These are phyloP conservation scores for Setophaga coronata DNA, from an alignment of 2,113 vertebrate species.

Conservation along the genomic window DNA sequence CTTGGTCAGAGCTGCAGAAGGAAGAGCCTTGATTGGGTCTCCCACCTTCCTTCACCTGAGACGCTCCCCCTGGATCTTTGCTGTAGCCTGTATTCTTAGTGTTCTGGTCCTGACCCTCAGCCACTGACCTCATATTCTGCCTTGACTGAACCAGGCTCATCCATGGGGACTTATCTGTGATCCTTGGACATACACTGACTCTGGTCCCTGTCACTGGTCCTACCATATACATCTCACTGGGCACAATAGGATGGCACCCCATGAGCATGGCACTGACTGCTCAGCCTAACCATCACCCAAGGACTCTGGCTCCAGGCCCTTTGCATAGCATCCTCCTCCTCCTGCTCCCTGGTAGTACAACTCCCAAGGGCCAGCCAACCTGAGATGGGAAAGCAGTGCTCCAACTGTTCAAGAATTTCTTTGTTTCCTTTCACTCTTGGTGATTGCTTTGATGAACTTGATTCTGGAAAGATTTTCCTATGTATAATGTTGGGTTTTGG, in stretches of 20 bases:
- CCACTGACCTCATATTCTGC: background rate
- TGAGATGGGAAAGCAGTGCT: background rate
- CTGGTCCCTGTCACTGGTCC: background rate
- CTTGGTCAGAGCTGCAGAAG: background rate
- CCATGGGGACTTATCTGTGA: background rate
- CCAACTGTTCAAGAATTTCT: background rate
- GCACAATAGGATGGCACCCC: background rate
- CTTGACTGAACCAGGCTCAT: background rate
- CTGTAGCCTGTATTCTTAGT: background rate
- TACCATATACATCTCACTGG: background rate
- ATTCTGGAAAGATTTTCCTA: background rate
- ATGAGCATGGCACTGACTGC: background rate
- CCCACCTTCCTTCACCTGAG: background rate
- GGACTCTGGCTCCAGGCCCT: background rate
- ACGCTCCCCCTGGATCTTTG: rapidly evolving
- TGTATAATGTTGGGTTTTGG: background rate
- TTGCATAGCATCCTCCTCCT: background rate
- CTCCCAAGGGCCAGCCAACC: background rate
- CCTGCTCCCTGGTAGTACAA: background rate
- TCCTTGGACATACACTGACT: background rate
- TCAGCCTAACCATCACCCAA: background rate
- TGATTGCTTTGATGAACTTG: background rate
- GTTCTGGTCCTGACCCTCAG: background rate
- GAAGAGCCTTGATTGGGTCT: rapidly evolving
- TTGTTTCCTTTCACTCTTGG: background rate